Base-by-base conservation (phyloP, 2,113 vertebrate species). In the Tachysurus fulvidraco region DNA sequence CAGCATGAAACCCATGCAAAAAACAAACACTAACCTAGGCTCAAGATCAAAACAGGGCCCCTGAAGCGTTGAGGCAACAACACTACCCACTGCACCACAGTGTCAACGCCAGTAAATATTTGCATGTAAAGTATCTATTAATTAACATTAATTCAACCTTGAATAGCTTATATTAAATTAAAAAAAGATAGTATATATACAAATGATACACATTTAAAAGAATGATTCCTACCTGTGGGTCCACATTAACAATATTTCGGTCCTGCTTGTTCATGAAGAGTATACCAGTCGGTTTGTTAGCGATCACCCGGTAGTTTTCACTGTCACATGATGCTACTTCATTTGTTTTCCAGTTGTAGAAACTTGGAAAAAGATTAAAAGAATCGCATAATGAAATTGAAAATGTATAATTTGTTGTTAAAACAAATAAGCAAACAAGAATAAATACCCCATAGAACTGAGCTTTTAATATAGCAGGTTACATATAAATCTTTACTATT, bases 321-420 rank as follows among this genome's bases (percentile, higher is more conserved):
- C 95, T 97, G 74, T 94, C 91, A 89, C 94, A 95, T 84, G 94
- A 95, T 36, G 93, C 80, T 87, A 93, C 94, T 86, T 93, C 84
- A 74, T 95, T 95, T 25, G 92, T 96, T 86, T 95, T 93, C 96
- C 97, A 96, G 92, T 97, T 97, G 93, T 96, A 97, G 95, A 96
- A 97, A 89, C 97, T 98, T 85, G 57, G 84, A 88, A 17, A 85
- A 88, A 19, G 73, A 69, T n/a, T 88, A 25, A 57, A 4, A 6
- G 14, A 16, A 77, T n/a, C n/a, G n/a, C n/a, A n/a, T n/a, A n/a
- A n/a, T n/a, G n/a, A n/a, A n/a, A n/a, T n/a, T n/a, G n/a, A n/a
- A n/a, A 1, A 60, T 81, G 60, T 36, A 81, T 36, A 4, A 78
- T 28, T 78, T 30, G 0, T 17, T 57, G n/a, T 79, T 12, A 13